Conservation (phyloP, 2,797 vertebrate genomes). For the Buphagus erythrorhynchus region DNA sequence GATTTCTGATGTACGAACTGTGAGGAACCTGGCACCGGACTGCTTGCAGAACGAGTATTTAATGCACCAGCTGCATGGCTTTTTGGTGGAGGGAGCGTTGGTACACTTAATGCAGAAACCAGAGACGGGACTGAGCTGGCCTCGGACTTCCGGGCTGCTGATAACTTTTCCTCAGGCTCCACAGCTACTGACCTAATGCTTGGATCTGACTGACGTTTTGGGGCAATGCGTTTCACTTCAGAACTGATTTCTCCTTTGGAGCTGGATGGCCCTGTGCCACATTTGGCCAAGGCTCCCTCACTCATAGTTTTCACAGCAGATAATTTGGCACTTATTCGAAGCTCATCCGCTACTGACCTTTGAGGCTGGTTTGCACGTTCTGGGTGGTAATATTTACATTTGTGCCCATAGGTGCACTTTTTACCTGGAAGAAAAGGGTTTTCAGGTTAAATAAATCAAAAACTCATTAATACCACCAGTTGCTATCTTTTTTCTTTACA, state of each 20-base stretch:
- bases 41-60: conserved; percentile 98
- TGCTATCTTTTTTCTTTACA: not conserved
- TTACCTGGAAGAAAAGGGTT: conserved; percentile 85
- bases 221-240: conserved; percentile 92
- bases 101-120: conserved; percentile 95
- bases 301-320: conserved; percentile 99
- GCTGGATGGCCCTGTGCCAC: conserved; percentile 79
- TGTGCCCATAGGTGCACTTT: conserved; percentile 99
- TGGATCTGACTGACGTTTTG: conserved; percentile 97
- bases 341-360: conserved; percentile 96
- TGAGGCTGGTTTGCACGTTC: conserved; percentile 96
- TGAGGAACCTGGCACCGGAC: conserved; percentile 94
- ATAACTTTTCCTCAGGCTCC: conserved; percentile 90
- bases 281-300: conserved; percentile 93
- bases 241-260: conserved; percentile 87
- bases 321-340: conserved; percentile 96
- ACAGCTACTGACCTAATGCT: conserved; percentile 94
- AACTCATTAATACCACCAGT: not conserved
- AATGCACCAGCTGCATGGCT: conserved; percentile 94
- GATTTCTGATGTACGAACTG: conserved; percentile 94
- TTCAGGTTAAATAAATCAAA: conserved; percentile 5
- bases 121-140: conserved; percentile 96
- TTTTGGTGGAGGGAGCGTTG: conserved; percentile 93
- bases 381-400: conserved; percentile 99
- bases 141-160: conserved; percentile 90